phyloP scores from a whole-genome alignment of 2,888 invertebrate species.

The Hanleya hanleyi region DNA sequence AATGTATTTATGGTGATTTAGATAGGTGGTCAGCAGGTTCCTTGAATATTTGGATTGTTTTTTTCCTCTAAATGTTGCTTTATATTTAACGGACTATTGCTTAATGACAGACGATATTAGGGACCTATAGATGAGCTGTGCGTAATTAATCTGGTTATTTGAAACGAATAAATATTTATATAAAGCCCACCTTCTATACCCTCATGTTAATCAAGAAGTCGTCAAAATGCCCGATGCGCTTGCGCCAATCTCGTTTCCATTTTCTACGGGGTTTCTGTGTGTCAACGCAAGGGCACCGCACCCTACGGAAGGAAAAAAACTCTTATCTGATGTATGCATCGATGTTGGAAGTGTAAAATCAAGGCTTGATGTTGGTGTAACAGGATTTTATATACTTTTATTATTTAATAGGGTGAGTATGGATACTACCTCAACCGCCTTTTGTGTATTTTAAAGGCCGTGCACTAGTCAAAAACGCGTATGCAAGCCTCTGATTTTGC shows the following conservation, averaged over 20 bases:
- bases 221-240: slow-evolving; percentile 41
- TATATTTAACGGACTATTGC: too few relatives aligned
- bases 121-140: too few relatives aligned
- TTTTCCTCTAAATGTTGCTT: too few relatives aligned
- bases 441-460: not conserved
- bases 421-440: not conserved
- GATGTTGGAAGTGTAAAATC: slow-evolving; percentile 23
- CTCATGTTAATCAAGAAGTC: slow-evolving; percentile 27
- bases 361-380: slow-evolving; percentile 25
- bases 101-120: too few relatives aligned
- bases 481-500: not conserved
- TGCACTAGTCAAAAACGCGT: not conserved
- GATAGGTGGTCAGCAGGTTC: too few relatives aligned
- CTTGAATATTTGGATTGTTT: too few relatives aligned
- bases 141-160: too few relatives aligned
- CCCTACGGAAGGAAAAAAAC: slow-evolving; percentile 37
- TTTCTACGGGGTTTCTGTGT: slow-evolving; percentile 49
- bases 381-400: slow-evolving; percentile 25
- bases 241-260: slow-evolving; percentile 40
- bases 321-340: slow-evolving; percentile 33
- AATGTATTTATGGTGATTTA: too few relatives aligned
- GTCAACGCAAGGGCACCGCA: slow-evolving; percentile 55
- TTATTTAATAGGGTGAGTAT: slow-evolving; percentile 34
- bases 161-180: too few relatives aligned
- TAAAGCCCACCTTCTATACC: not conserved